Evolutionary conservation across 2,888 invertebrate species (phyloP).

Genomic region (Drosophila paranaensis): DNA sequence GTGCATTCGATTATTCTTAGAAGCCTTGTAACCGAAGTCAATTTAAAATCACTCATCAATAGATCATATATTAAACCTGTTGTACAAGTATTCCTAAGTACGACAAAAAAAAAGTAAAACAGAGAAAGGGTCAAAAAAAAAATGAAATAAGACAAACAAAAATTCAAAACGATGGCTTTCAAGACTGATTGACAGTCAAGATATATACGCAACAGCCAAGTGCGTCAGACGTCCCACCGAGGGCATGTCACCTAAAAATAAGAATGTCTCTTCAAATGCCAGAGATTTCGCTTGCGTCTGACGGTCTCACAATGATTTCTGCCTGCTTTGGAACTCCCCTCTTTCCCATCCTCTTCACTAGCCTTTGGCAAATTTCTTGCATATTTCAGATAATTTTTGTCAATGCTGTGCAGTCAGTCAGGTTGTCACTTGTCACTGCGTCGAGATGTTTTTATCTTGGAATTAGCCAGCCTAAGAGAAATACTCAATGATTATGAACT

Average conservation of each 20-base stretch:
- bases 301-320: conserved; percentile 49
- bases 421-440: conserved; percentile 81
- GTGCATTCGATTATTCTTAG: no score
- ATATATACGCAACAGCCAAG: conserved; percentile 57
- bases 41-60: conserved; percentile 40
- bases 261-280: conserved; percentile 80
- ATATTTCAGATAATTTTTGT: conserved; percentile 84
- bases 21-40: conserved; percentile 25
- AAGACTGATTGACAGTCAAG: conserved; percentile 82
- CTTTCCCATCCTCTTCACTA: conserved; percentile 30
- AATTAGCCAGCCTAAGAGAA: conserved; percentile 75
- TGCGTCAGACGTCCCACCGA: conserved; percentile 80
- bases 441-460: conserved; percentile 65
- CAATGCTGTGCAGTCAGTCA: conserved; percentile 84
- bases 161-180: conserved; percentile 69
- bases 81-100: conserved; percentile 11
- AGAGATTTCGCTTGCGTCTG: conserved; percentile 67
- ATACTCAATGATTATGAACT: conserved; percentile 43
- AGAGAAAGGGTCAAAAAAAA: conserved; percentile 35
- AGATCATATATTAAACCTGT: conserved; percentile 65
- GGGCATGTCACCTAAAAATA: conserved; percentile 84
- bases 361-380: conserved; percentile 70
- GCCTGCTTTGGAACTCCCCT: conserved; percentile 24
- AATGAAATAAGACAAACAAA: conserved; percentile 24
- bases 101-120: not conserved